Evolutionary conservation across 2,113 vertebrate species (phyloP), one percentile per base, ranked within the genome.

Genomic region (Neomonachus schauinslandi): DNA sequence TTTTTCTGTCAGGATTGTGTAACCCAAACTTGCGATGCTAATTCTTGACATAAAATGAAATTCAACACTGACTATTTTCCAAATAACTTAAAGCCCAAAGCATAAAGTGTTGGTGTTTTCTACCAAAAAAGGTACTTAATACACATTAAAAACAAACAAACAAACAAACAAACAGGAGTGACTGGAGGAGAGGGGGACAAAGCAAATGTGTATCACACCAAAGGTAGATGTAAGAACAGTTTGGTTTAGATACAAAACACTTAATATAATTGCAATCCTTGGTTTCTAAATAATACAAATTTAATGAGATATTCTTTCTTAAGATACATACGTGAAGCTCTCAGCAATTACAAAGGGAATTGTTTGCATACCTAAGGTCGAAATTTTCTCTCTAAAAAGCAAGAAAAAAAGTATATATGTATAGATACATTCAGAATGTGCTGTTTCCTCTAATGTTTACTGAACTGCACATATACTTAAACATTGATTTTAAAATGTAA

Each of bases 391-490:
- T 51, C 8, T 74, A 72, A 80, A 89, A 89, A 55, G 13, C 39
- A 86, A 72, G 46, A 67, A 86, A 8, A 89, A 82, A 93, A 89
- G 10, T 0, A 90, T 63, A 1, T 39, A 59, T 76, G 46, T 96
- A 33, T 81, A 94, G 87, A 97, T 97, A 94, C 13, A 79, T 72
- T 97, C 81, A 95, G 74, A 88, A 96, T 92, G 51, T 53, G 24
- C 0, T 92, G 81, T 81, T 97, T 77, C 91, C 96, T 84, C 46
- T 76, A 93, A 36, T 49, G 83, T 90, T 96, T 96, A 65, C 53
- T 82, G 92, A 93, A 74, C 24, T 55, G 10, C 53, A 67, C 8
- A 5, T 14, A 93, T 67, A 63, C 24, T 49, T 69, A 92, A 77
- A 87, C 19, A 84, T 15, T 61, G 3, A 63, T 84, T 83, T 92